Conservation (phyloP, 2,888 invertebrate genomes). For the Ormyrus thymus region DNA sequence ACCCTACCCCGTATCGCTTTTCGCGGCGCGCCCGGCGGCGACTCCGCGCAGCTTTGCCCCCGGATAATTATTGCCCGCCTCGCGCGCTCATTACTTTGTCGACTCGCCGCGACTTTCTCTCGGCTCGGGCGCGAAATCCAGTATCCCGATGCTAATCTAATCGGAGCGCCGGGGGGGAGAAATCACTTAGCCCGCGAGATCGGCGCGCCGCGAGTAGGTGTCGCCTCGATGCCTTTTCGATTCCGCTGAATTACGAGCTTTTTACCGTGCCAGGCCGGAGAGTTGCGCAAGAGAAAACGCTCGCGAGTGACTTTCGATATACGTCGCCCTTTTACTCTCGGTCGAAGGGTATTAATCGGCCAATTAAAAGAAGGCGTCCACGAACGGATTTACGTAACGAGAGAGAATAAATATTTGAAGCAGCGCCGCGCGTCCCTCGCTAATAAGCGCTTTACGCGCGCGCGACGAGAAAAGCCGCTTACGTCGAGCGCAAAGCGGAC, state of each 20-base stretch:
- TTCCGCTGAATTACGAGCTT: not conserved
- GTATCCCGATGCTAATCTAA: slow-evolving; percentile 34
- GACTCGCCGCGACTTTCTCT: slow-evolving; percentile 13
- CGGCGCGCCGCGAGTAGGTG: too few species aligned
- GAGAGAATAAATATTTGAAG: slow-evolving; percentile 28
- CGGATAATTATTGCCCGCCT: not conserved
- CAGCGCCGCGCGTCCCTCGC: slow-evolving; percentile 9
- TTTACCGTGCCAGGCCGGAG: not conserved
- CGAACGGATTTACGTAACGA: slow-evolving; percentile 23
- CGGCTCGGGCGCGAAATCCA: slow-evolving; percentile 19
- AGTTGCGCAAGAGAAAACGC: not conserved
- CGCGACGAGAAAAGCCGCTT: slow-evolving; percentile 17
- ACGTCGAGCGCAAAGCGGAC: not conserved
- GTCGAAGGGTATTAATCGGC: not conserved
- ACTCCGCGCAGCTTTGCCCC: too few species aligned
- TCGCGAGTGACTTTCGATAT: not conserved
- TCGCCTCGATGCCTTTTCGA: not conserved
- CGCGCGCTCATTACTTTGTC: slow-evolving; percentile 31
- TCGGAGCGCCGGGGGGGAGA: not conserved
- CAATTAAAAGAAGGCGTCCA: not conserved
- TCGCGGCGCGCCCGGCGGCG: too few species aligned
- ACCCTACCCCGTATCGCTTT: too few species aligned
- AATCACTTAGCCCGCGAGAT: too few species aligned
- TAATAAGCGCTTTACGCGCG: slow-evolving; percentile 30
- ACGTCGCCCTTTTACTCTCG: not conserved